These are phyloP conservation scores for Pelodiscus sinensis DNA, from an alignment of 2,113 vertebrate genomes.

Conservation along the genomic window DNA sequence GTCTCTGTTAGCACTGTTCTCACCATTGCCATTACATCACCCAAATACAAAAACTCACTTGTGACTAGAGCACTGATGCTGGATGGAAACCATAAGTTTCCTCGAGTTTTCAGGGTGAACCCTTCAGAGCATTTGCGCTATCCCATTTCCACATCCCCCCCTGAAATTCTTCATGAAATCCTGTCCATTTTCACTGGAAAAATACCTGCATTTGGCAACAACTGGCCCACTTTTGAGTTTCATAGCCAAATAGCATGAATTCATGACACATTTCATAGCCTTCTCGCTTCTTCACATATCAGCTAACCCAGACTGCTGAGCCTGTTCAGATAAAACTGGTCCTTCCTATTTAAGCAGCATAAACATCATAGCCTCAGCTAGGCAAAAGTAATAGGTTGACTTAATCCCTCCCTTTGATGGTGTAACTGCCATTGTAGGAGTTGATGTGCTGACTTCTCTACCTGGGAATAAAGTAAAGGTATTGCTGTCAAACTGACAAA, in stretches of 20 bases:
- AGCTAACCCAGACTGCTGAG: not conserved
- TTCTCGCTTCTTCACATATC: not conserved
- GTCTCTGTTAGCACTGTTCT: not conserved
- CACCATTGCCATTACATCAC: not conserved
- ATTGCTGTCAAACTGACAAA: not conserved
- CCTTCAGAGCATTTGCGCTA: not conserved
- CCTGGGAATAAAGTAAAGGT: not conserved
- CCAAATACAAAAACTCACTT: not conserved
- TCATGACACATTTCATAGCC: not conserved
- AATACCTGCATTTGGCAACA: not conserved
- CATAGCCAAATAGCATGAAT: accelerated
- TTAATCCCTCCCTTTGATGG: not conserved
- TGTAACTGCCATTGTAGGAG: not conserved
- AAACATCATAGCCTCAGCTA: not conserved
- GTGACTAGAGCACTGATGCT: not conserved
- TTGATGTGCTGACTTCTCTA: not conserved
- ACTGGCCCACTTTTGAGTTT: not conserved
- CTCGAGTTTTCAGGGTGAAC: not conserved
- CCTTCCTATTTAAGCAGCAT: not conserved
- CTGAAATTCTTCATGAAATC: not conserved
- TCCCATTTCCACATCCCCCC: not conserved
- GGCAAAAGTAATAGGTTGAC: not conserved
- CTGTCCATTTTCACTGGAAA: not conserved
- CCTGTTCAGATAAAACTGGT: not conserved
- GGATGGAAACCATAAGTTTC: not conserved